Base-by-base conservation (phyloP, 2,888 invertebrate genomes). In the Dascillus cervinus region DNA sequence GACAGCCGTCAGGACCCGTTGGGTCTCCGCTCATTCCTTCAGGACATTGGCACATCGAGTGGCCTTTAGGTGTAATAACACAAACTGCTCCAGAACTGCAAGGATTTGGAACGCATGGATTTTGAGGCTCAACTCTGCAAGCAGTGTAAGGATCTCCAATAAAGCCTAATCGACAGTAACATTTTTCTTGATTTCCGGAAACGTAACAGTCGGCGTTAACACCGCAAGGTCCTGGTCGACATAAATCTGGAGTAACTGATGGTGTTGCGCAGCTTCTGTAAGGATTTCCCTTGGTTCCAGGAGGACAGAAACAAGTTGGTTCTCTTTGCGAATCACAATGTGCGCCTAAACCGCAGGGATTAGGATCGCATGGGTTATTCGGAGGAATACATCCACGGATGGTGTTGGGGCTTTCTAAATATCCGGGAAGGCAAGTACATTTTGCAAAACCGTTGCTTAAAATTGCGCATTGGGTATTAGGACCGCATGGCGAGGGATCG, bases 221-320 rank as follows among this genome's bases (percentile, higher is more conserved):
- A 13, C 87, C 88, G 63, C 89, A 89, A 2, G 86, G 85, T 5
- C 87, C 87, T 5, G 88, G 88, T 58, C 76, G 75, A 52, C 88
- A 89, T 5, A 87, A 65, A 13, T 46, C 37, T 4, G 77, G 69
- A 36, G 72, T 66, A 1, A 75, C 70, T 37, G 75, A 58, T 43
- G 73, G 73, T 56, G 70, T 74, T 29, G 71, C 68, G 53, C 89
- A 90, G 42, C 74, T 73, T 52, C 77, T 78, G 56, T 82, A 89
- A 8, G 89, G 87, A 69, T 90, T 89, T 47, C 88, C 91, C 38
- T 82, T 68, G 6, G 80, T 79, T 40, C 80, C 78, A 43, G 78
- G 79, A n/a, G 89, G 84, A 57, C 92, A 92, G 60, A 80, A 85
- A 62, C 92, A 92, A 8, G 84, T 77, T 11, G 88, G 88, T 43